These are phyloP conservation scores for Oncorhynchus masou DNA, from an alignment of 2,113 vertebrate species.

Conservation along the genomic window DNA sequence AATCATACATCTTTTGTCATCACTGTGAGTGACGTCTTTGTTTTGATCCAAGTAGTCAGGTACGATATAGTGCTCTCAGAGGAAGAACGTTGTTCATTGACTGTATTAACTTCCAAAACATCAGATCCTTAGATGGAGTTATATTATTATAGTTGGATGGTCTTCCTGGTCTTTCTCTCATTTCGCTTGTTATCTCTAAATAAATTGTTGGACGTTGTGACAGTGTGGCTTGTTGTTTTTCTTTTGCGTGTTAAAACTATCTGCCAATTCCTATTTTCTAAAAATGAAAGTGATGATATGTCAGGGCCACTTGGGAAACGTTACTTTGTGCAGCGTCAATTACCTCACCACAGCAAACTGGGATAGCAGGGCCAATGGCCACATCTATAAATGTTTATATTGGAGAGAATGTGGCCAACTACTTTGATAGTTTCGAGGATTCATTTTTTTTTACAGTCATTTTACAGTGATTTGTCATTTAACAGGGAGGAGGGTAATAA, in stretches of 20 bases:
- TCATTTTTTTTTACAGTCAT: background rate
- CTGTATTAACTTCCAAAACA: background rate
- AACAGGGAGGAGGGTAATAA: no score
- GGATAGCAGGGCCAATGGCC: conserved; percentile 9
- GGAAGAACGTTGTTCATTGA: background rate
- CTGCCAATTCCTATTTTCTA: conserved; percentile 20
- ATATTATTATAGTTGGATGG: conserved; percentile 9
- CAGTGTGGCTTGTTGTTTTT: conserved; percentile 25
- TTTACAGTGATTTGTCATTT: background rate
- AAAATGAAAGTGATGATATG: conserved; percentile 23
- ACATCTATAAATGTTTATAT: conserved; percentile 29
- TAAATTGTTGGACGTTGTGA: background rate
- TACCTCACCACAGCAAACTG: conserved; percentile 18
- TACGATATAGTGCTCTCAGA: background rate
- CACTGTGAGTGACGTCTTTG: background rate
- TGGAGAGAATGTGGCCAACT: conserved; percentile 17
- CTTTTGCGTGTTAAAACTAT: conserved; percentile 11
- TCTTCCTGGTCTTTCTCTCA: background rate
- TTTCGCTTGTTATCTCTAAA: conserved; percentile 1
- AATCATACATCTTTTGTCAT: background rate
- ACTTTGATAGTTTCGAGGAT: conserved; percentile 19
- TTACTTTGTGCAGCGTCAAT: conserved; percentile 14
- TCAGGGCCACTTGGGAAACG: conserved; percentile 14
- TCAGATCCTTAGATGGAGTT: background rate
- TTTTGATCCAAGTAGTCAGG: background rate